Base-by-base conservation (phyloP, 2,113 vertebrate genomes). In the Apeltes quadracus region DNA sequence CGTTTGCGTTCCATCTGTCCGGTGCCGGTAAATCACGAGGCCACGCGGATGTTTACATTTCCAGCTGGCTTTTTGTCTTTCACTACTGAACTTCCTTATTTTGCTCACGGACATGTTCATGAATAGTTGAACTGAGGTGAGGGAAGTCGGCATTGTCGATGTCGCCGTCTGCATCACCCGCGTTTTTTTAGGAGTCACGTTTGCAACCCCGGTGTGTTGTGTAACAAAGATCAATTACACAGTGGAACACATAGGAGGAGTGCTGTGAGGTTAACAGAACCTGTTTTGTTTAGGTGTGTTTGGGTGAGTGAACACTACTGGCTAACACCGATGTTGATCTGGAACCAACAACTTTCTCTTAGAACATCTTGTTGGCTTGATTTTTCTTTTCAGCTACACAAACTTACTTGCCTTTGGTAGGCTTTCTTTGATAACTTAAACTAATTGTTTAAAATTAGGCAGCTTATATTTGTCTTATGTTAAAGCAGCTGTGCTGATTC, bases 141-240 rank as follows among this genome's bases (percentile, higher is more conserved):
- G 22, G 27, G 69, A 72, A 55, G 7, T 38, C 25, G 1, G 10
- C 10, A 18, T 61, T 43, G 34, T 62, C 59, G 25, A 34, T 48
- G 8, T 58, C 20, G 48, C 13, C 6, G n/a, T 55, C 38, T 9
- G 46, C 22, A n/a, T 72, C 44, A 13, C 75, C 2, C 39, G 14
- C 39, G 43, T 51, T 61, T 73, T 29, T 64, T 63, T 25, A 36
- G 64, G 70, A 74, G 67, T 84, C 72, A 75, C 7, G 10, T 81
- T 85, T 79, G 38, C 72, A 27, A 27, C n/a, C 55, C 64, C 44
- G 64, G 22, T 3, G 55, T 66, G 78, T 87, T 91, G 72, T 69
- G 44, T 88, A 91, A 89, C 61, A 36, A 29, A 73, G 69, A 75
- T 85, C 69, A 54, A 78, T 88, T 32, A 8, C 76, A 63, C 64